Evolutionary conservation across 2,888 invertebrate genomes (phyloP).

Genomic region (Mimachlamys varia): DNA sequence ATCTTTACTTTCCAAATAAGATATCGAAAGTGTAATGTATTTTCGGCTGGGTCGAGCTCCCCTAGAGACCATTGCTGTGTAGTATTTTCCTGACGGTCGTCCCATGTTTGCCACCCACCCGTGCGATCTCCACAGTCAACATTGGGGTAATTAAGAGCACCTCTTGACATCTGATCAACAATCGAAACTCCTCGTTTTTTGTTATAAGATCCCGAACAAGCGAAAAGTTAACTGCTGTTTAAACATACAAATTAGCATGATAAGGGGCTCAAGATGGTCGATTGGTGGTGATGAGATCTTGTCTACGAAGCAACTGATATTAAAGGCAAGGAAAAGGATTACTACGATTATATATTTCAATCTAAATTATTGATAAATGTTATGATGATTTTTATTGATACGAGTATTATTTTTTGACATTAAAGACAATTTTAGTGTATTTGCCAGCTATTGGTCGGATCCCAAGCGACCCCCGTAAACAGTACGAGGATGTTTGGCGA

Average conservation of each 20-base stretch:
- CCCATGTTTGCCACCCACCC: background rate
- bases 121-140: background rate
- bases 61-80: background rate
- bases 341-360: no score
- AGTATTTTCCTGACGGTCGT: background rate
- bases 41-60: background rate
- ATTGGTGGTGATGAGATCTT: no score
- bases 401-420: background rate
- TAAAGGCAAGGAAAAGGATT: no score
- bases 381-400: no score
- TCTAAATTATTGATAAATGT: no score
- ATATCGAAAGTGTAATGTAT: no score
- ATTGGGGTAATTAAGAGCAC: background rate
- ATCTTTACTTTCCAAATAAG: no score
- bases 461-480: background rate
- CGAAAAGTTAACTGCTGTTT: slow-evolving; percentile 34
- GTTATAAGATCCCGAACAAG: slow-evolving; percentile 11
- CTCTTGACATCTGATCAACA: slow-evolving; percentile 31
- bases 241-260: background rate
- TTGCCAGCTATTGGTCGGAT: background rate
- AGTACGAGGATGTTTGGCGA: slow-evolving; percentile 5
- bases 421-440: background rate
- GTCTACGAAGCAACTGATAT: no score
- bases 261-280: background rate
- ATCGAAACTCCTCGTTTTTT: background rate